Evolutionary conservation across 2,113 vertebrate genomes (phyloP).

Genomic region (Toxotes jaculatrix): DNA sequence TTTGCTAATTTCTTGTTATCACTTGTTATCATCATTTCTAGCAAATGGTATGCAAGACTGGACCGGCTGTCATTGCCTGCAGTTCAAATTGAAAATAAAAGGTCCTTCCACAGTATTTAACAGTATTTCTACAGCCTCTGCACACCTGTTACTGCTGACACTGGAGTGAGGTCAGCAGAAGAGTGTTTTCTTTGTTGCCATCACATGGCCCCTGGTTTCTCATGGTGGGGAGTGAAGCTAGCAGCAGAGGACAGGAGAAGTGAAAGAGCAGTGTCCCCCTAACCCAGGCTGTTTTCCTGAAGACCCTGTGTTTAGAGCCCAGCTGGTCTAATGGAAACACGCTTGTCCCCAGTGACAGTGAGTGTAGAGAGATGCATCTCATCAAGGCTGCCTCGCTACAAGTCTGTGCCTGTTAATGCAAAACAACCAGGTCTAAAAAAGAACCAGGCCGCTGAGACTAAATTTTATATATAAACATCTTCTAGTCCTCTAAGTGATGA

Average conservation of each 20-base stretch:
- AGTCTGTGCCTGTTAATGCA: conserved; percentile 71
- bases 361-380: conserved; percentile 69
- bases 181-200: conserved; percentile 57
- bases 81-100: conserved; percentile 10
- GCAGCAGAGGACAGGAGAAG: conserved; percentile 14
- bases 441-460: conserved; percentile 43
- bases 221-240: not conserved
- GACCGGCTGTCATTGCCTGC: not conserved
- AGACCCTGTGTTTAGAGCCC: conserved; percentile 50
- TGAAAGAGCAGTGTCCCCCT: conserved; percentile 8
- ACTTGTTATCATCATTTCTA: too few relatives aligned
- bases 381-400: conserved; percentile 57
- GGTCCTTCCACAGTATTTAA: conserved; percentile 12
- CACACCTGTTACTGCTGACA: conserved; percentile 55
- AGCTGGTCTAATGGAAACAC: conserved; percentile 77
- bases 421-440: conserved; percentile 64
- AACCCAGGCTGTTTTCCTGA: conserved; percentile 49
- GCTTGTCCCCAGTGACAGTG: conserved; percentile 62
- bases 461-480: conserved; percentile 53
- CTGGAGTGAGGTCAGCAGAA: conserved; percentile 31
- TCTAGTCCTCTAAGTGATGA: conserved; percentile 12
- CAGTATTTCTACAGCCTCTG: conserved; percentile 10
- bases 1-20: too few relatives aligned
- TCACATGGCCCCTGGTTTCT: conserved; percentile 41
- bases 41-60: not conserved